Percentiles rank a stretch among this genome's conserved stretches.
Conservation (phyloP, 2,888 invertebrate genomes). For the Halocaridina rubra region DNA sequence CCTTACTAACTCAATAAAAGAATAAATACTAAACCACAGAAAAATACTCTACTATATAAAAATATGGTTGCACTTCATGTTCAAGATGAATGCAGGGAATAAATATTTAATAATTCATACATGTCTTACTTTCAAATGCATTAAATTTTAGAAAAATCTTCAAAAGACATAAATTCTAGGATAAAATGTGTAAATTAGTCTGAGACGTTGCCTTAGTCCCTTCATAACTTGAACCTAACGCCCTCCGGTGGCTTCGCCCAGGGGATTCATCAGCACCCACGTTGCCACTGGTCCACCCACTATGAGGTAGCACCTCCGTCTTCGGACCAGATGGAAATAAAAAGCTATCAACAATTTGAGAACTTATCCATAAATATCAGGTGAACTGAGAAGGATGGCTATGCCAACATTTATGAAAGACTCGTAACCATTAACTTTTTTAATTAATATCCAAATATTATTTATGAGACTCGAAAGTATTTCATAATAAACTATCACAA, state of each 20-base stretch:
- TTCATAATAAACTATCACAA: too few relatives aligned
- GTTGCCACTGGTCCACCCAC: constrained; percentile 64
- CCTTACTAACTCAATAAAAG: too few relatives aligned
- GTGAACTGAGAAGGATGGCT: too few relatives aligned
- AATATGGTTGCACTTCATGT: background rate
- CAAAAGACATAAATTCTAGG: too few relatives aligned
- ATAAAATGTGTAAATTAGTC: constrained; percentile 7
- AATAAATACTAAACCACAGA: background rate
- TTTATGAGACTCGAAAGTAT: too few relatives aligned
- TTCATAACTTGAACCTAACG: constrained; percentile 1
- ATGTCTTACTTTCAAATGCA: background rate
- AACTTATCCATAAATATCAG: too few relatives aligned
- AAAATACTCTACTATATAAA: background rate
- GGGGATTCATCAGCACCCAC: constrained; percentile 49
- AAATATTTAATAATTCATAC: background rate
- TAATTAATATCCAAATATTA: too few relatives aligned
- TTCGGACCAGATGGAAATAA: constrained; percentile 58
- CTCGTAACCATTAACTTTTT: too few relatives aligned
- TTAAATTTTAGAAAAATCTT: background rate
- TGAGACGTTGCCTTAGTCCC: constrained; percentile 8
- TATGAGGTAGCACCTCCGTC: constrained; percentile 63
- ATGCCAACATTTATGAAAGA: too few relatives aligned
- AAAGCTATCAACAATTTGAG: too few relatives aligned
- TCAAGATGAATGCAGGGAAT: background rate
- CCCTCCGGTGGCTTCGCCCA: constrained; percentile 61